These are phyloP conservation scores for Neocrepidodera transversa DNA, from an alignment of 2,888 invertebrate species.

Conservation along the genomic window DNA sequence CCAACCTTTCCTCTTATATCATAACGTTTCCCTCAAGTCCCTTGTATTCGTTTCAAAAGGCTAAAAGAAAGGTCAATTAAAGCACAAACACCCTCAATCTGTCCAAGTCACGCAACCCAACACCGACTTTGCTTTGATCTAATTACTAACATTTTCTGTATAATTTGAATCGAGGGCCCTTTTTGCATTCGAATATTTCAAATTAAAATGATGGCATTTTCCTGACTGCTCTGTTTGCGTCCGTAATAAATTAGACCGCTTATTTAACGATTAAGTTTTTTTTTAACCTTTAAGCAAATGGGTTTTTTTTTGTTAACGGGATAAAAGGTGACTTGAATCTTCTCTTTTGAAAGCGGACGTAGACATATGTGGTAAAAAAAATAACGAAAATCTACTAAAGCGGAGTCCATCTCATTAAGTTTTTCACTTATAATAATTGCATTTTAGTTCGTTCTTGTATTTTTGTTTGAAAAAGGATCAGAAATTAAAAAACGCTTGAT, in stretches of 20 bases:
- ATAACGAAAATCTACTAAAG: too few relatives aligned
- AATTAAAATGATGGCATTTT: slow-evolving; percentile 19
- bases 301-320: too few relatives aligned
- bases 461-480: too few relatives aligned
- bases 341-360: too few relatives aligned
- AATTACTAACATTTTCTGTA: slow-evolving; percentile 26
- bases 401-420: too few relatives aligned
- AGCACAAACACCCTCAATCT: slow-evolving; percentile 27
- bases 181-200: slow-evolving; percentile 25
- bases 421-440: too few relatives aligned
- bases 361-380: too few relatives aligned
- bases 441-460: too few relatives aligned
- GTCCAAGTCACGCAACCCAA: slow-evolving; percentile 25
- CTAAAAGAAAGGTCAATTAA: slow-evolving; percentile 25
- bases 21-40: slow-evolving; percentile 1
- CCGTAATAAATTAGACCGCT: slow-evolving; percentile 1
- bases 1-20: neutral
- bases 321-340: too few relatives aligned
- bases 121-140: slow-evolving; percentile 26
- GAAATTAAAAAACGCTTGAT: too few relatives aligned
- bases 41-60: slow-evolving; percentile 17
- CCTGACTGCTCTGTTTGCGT: neutral
- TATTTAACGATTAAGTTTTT: slow-evolving; percentile 7
- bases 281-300: slow-evolving; percentile 11
- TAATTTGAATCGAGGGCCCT: slow-evolving; percentile 17